These are phyloP conservation scores for Catajapyx aquilonaris DNA, from an alignment of 1,140 invertebrate genomes.

Conservation along the genomic window DNA sequence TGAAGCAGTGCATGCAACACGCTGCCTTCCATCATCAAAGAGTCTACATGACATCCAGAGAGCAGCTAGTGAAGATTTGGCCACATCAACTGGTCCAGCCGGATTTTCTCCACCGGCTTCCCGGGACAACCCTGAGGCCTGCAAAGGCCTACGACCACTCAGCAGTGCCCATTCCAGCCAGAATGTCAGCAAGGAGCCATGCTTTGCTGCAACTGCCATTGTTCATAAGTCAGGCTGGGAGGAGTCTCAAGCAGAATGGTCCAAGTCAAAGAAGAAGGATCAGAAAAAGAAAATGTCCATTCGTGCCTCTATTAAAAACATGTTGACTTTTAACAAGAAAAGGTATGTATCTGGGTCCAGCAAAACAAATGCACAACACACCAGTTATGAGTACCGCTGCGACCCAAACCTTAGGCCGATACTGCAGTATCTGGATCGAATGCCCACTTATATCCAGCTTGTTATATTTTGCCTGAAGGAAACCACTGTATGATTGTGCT, in stretches of 20 bases:
- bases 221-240: not conserved
- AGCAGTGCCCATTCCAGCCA: slow-evolving; percentile 1
- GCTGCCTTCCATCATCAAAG: slow-evolving; percentile 9
- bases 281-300: slow-evolving; percentile 15
- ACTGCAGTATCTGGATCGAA: slow-evolving; percentile 11
- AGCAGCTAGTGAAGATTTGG: not conserved
- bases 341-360: slow-evolving; percentile 13
- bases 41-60: slow-evolving; percentile 11
- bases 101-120: not conserved
- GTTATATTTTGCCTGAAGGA: slow-evolving; percentile 13
- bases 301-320: slow-evolving; percentile 15
- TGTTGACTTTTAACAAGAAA: slow-evolving; percentile 16
- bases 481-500: slow-evolving; percentile 10
- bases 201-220: not conserved
- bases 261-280: slow-evolving; percentile 6
- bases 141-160: not conserved
- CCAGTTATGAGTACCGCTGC: slow-evolving; percentile 2
- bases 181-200: not conserved
- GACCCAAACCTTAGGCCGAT: slow-evolving; percentile 9
- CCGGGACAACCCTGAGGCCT: not conserved
- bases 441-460: slow-evolving; percentile 12
- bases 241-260: not conserved
- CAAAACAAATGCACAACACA: not conserved
- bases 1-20: not conserved
- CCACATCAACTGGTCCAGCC: not conserved